Conservation (phyloP, 1,140 invertebrate species). For the Penaeus japonicus region DNA sequence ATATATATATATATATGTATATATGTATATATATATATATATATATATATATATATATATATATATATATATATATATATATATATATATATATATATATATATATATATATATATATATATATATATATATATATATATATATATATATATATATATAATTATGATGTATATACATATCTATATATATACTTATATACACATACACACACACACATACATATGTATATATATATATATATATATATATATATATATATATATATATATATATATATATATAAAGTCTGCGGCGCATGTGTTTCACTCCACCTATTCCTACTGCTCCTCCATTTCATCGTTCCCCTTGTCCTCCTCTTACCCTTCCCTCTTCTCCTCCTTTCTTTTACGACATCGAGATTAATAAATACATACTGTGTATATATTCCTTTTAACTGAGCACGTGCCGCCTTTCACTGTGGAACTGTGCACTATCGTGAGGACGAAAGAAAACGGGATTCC, state of each 20-base stretch:
- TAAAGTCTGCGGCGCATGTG: not conserved
- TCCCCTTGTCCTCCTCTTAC: not conserved
- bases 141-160: slow-evolving; percentile 9
- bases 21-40: no score
- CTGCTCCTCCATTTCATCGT: not conserved
- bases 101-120: not conserved
- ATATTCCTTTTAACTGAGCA: no score
- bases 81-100: not conserved
- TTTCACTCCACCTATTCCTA: not conserved
- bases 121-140: not conserved
- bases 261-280: not conserved
- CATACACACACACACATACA: not conserved
- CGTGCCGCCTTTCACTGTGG: no score
- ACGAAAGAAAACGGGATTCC: no score
- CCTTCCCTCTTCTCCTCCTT: not conserved
- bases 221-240: slow-evolving; percentile 28
- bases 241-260: slow-evolving; percentile 8
- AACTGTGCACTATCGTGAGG: no score
- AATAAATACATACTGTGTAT: no score
- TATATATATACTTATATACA: not conserved
- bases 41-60: not conserved
- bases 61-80: not conserved
- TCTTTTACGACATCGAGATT: no score
- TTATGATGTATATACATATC: not conserved
- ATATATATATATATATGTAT: no score